Conservation (phyloP, 2,113 vertebrate species). For the Gasterosteus nipponicus region DNA sequence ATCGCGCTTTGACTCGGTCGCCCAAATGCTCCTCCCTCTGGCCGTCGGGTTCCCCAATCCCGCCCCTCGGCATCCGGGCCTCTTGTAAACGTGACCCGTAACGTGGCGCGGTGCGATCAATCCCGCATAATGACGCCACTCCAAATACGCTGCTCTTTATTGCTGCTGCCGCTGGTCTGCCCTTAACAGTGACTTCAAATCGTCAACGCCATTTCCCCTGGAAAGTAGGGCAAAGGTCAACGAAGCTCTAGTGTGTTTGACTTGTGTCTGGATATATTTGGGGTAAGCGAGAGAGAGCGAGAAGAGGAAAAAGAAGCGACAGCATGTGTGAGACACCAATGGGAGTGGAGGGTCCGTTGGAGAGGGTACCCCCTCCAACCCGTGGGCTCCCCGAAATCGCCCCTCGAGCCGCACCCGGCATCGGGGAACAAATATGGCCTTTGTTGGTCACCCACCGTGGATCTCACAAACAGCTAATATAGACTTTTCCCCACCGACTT, state of each 20-base stretch:
- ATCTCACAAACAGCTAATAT: conserved; percentile 84
- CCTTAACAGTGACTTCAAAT: conserved; percentile 19
- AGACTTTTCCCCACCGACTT: conserved; percentile 83
- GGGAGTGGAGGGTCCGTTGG: conserved; percentile 34
- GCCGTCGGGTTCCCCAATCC: too few species aligned
- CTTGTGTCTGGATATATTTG: conserved; percentile 15
- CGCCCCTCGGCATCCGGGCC: too few species aligned
- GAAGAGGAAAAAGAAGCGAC: conserved; percentile 17
- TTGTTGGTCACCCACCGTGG: conserved; percentile 76
- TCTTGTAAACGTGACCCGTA: too few species aligned
- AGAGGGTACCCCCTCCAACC: conserved; percentile 58
- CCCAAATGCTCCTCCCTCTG: not conserved
- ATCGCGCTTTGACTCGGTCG: conserved; percentile 8
- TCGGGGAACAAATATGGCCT: conserved; percentile 76
- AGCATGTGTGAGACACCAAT: conserved; percentile 49
- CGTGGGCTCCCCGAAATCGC: conserved; percentile 55
- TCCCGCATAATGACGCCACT: conserved; percentile 2
- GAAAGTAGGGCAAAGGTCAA: conserved; percentile 65
- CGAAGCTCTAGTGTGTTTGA: conserved; percentile 22
- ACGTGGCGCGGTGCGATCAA: not conserved
- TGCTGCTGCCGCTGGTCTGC: not conserved
- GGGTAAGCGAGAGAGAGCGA: conserved; percentile 6
- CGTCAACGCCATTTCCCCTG: conserved; percentile 21
- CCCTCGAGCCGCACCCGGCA: conserved; percentile 64
- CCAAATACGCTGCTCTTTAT: conserved; percentile 5